Conservation (phyloP, 2,888 invertebrate genomes). For the Noctua janthina region DNA sequence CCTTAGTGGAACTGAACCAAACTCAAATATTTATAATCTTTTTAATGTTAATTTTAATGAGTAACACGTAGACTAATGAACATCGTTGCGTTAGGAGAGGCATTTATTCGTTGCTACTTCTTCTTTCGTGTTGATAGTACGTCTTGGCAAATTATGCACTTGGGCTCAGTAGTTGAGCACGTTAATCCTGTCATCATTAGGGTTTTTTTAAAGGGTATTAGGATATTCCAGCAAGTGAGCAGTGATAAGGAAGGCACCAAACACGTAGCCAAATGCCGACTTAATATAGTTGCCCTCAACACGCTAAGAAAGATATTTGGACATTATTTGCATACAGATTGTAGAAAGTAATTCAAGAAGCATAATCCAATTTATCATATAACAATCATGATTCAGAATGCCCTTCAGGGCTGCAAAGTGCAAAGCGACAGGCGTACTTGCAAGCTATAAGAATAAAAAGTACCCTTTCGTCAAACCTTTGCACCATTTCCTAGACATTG, state of each 20-base stretch:
- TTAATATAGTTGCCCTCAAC: background rate
- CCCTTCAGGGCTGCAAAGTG: too few relatives aligned
- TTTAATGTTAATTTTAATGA: slow-evolving; percentile 56
- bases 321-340: background rate
- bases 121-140: background rate
- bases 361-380: background rate
- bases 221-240: background rate
- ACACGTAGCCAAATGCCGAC: background rate
- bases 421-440: background rate
- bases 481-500: slow-evolving; percentile 3
- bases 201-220: background rate
- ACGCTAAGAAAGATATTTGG: background rate
- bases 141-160: background rate
- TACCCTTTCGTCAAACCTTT: background rate
- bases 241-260: background rate
- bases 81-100: slow-evolving; percentile 5
- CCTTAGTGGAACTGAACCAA: slow-evolving; percentile 89
- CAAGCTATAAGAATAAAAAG: background rate
- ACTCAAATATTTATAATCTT: slow-evolving; percentile 79
- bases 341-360: background rate
- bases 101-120: slow-evolving; percentile 36
- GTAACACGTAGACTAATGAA: slow-evolving; percentile 35
- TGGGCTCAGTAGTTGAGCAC: too few relatives aligned
- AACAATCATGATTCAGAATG: background rate
- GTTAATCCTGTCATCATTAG: too few relatives aligned